Evolutionary conservation across 92 coral and sea anemone species (phyloP).

Genomic region (Phenganax marumi): DNA sequence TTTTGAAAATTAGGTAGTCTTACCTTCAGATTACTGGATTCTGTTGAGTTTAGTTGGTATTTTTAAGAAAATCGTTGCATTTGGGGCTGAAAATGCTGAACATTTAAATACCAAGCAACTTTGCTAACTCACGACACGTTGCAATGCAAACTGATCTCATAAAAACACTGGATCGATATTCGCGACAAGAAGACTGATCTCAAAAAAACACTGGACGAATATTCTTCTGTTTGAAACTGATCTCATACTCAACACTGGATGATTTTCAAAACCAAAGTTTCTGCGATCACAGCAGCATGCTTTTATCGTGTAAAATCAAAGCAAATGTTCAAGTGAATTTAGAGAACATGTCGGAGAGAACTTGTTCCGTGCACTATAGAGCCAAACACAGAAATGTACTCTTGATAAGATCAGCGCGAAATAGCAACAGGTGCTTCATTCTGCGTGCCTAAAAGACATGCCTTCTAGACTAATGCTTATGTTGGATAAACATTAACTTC

Average conservation of each 20-base stretch:
- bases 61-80: background rate
- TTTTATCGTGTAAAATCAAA: too few relatives aligned
- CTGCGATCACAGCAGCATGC: too few relatives aligned
- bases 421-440: background rate
- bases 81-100: background rate
- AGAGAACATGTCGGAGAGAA: background rate
- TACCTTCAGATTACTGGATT: background rate
- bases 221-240: background rate
- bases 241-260: too few relatives aligned
- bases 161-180: slow-evolving; percentile 8
- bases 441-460: background rate
- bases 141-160: background rate
- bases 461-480: background rate
- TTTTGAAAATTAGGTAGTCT: background rate
- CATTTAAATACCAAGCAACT: background rate
- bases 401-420: background rate
- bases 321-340: background rate
- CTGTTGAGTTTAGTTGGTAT: background rate
- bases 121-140: slow-evolving; percentile 33
- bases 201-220: background rate
- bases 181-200: background rate
- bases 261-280: too few relatives aligned
- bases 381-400: background rate
- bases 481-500: background rate
- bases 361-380: background rate